Conservation (phyloP, 1,140 invertebrate genomes). For the Sinella curviseta region DNA sequence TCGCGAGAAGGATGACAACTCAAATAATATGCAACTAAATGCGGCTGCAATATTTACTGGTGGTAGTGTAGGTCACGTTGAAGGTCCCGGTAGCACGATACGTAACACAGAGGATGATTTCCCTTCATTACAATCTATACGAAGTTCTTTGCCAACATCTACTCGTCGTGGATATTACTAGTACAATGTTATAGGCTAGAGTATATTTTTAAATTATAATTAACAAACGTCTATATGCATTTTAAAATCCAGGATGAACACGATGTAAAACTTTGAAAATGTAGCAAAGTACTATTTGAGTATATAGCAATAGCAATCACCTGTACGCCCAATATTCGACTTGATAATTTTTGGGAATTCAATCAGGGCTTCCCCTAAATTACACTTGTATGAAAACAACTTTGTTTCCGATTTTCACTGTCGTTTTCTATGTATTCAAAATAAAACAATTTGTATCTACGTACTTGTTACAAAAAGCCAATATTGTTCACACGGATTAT, state of each 20-base stretch:
- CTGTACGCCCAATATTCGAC: too few relatives aligned
- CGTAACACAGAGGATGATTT: conserved; percentile 24
- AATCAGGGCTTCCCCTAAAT: too few relatives aligned
- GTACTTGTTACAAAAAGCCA: background rate
- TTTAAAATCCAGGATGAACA: too few relatives aligned
- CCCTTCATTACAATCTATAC: conserved; percentile 15
- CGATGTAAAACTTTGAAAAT: background rate
- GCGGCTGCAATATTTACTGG: conserved; percentile 34
- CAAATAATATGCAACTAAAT: conserved; percentile 26
- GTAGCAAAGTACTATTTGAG: too few relatives aligned
- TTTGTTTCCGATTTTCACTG: background rate
- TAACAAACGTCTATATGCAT: too few relatives aligned
- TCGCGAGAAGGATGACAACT: conserved; percentile 25
- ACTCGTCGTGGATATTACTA: conserved; percentile 25
- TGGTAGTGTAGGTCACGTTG: conserved; percentile 33
- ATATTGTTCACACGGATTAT: background rate
- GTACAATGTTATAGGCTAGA: conserved; percentile 1
- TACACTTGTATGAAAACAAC: background rate
- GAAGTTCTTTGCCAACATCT: conserved; percentile 10
- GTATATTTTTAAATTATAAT: background rate
- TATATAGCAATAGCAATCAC: too few relatives aligned
- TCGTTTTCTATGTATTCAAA: background rate
- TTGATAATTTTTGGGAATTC: too few relatives aligned
- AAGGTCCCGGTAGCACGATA: background rate
- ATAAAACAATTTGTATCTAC: background rate